A percentile compares a stretch with the other conserved stretches of the same genome.
Evolutionary conservation across 2,113 vertebrate genomes (phyloP).

Genomic region (Plotosus lineatus): DNA sequence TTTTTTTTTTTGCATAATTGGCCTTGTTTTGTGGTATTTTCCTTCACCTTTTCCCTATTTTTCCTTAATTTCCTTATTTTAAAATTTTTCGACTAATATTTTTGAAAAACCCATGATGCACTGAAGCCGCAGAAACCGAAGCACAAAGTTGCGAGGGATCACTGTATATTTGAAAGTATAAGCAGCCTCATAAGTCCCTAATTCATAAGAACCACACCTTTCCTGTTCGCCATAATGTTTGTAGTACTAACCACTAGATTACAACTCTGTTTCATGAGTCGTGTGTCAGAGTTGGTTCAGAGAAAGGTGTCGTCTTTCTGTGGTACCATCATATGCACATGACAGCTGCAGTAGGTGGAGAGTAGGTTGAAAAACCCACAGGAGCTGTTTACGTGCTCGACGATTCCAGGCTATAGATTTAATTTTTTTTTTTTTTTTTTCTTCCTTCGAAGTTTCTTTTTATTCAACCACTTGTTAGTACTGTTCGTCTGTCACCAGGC

Average conservation of each 20-base stretch:
- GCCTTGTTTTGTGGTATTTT: too few species aligned
- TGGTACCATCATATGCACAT: not conserved
- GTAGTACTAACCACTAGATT: not conserved
- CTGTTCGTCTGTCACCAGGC: slow-evolving; percentile 18
- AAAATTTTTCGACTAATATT: too few species aligned
- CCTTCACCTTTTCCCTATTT: too few species aligned
- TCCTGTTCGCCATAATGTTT: not conserved
- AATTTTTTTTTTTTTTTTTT: not conserved
- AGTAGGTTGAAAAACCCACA: not conserved
- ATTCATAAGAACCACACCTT: not conserved
- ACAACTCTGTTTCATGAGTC: not conserved
- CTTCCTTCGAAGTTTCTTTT: not conserved
- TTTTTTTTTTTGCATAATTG: too few species aligned
- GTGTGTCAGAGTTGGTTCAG: too few species aligned
- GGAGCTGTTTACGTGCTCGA: not conserved
- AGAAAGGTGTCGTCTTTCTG: not conserved
- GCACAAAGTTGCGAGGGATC: too few species aligned
- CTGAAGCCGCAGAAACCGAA: too few species aligned
- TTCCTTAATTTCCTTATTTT: too few species aligned
- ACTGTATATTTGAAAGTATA: not conserved
- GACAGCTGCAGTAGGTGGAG: not conserved
- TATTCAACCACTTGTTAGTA: slow-evolving; percentile 1
- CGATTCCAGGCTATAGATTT: not conserved
- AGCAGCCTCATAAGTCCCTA: not conserved
- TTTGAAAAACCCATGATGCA: too few species aligned